phyloP scores from a whole-genome alignment of 2,797 vertebrate genomes.

The Scyliorhinus canicula region DNA sequence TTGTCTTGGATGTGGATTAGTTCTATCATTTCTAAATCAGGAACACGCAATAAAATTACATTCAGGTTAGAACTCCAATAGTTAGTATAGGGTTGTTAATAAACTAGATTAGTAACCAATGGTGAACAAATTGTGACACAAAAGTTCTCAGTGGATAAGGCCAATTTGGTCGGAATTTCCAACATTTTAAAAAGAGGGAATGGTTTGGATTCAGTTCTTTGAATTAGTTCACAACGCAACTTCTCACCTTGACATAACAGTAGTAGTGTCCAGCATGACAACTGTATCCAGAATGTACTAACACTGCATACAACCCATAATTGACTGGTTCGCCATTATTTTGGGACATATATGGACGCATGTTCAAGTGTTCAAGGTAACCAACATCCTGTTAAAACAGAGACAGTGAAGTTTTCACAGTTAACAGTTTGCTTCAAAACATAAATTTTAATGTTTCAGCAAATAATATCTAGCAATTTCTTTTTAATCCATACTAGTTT shows the following conservation, averaged over 20 bases:
- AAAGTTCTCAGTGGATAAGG: neutral
- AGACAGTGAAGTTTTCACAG: neutral
- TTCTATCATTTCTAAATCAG: neutral
- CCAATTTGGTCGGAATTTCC: neutral
- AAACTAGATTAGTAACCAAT: neutral
- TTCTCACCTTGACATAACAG: constrained; percentile 84
- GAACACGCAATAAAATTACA: neutral
- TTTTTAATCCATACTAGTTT: neutral
- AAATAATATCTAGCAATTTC: neutral
- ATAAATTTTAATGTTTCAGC: neutral
- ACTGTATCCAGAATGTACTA: constrained; percentile 89
- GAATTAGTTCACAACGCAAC: no score
- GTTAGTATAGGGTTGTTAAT: neutral
- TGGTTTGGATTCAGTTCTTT: neutral
- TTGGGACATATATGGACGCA: constrained; percentile 92
- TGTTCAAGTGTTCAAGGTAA: constrained; percentile 85
- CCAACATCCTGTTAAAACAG: constrained; percentile 72
- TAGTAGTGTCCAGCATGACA: constrained; percentile 92
- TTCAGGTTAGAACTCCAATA: neutral
- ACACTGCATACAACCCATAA: constrained; percentile 85
- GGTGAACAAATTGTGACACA: neutral
- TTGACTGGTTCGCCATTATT: constrained; percentile 73
- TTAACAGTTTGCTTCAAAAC: neutral
- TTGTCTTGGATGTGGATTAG: neutral
- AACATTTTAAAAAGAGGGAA: neutral